Percentiles rank a stretch among this genome's conserved stretches.
phyloP scores from a whole-genome alignment of 2,113 vertebrate species.

The Rhinogobius similis region DNA sequence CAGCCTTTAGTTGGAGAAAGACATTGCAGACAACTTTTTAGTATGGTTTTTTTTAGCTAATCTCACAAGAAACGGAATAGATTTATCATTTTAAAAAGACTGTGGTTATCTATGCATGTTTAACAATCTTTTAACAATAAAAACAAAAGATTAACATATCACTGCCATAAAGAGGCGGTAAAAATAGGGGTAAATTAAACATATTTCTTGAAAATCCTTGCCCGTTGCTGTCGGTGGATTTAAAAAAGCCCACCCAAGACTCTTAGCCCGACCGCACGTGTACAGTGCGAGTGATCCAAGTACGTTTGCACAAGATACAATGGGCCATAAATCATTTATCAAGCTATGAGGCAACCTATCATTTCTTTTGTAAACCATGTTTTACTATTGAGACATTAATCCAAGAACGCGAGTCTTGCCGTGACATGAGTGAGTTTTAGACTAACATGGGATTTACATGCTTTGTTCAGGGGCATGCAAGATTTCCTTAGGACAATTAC shows the following conservation, averaged over 20 bases:
- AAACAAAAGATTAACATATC: background rate
- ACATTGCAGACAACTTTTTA: background rate
- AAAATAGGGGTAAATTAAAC: too few relatives aligned
- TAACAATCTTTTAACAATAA: too few relatives aligned
- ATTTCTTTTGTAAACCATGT: background rate
- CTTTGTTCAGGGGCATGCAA: background rate
- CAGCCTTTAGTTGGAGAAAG: background rate
- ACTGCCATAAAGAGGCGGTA: too few relatives aligned
- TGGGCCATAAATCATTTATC: constrained; percentile 15
- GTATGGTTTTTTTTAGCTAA: background rate
- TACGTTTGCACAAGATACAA: background rate
- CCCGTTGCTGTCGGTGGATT: constrained; percentile 14
- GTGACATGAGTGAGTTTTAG: background rate
- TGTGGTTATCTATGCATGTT: too few relatives aligned
- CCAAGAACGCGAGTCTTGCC: constrained; percentile 9
- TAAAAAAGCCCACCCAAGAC: constrained; percentile 46
- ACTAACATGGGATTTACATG: background rate
- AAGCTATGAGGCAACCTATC: background rate
- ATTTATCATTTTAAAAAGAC: too few relatives aligned
- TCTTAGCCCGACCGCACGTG: background rate
- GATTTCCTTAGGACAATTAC: background rate
- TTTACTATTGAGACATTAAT: background rate
- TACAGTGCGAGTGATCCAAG: background rate
- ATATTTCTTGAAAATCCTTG: background rate
- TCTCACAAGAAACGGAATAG: background rate